Evolutionary conservation across 2,888 invertebrate species (phyloP).

Genomic region (Troides aeacus): DNA sequence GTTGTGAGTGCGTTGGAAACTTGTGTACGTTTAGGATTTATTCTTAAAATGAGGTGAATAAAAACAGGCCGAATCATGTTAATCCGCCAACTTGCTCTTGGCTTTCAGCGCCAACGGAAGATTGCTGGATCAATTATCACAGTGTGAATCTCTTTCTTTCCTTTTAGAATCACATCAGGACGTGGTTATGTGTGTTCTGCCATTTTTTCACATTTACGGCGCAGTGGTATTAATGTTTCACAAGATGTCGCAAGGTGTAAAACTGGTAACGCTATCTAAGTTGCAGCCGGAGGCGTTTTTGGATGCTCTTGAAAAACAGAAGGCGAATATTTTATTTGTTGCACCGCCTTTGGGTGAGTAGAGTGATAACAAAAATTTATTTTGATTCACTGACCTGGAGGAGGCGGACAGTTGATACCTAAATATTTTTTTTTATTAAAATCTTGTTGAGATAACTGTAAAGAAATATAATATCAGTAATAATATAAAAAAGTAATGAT

Average conservation of each 20-base stretch:
- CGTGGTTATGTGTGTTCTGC: slow-evolving; percentile 83
- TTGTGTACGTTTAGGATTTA: too few species aligned
- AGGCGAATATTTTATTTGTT: slow-evolving; percentile 81
- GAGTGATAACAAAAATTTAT: background rate
- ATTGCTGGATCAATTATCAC: too few species aligned
- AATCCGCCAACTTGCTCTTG: too few species aligned
- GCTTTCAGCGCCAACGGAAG: too few species aligned
- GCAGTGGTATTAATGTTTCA: slow-evolving; percentile 81
- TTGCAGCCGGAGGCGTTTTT: slow-evolving; percentile 86
- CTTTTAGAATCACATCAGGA: slow-evolving; percentile 79
- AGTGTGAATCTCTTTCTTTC: slow-evolving; percentile 28
- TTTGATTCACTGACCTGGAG: background rate
- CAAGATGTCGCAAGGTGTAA: slow-evolving; percentile 81
- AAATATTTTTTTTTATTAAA: too few species aligned
- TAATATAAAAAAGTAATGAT: too few species aligned
- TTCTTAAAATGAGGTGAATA: too few species aligned
- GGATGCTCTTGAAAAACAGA: slow-evolving; percentile 81
- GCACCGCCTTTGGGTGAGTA: slow-evolving; percentile 88
- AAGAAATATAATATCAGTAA: too few species aligned
- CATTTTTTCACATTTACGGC: slow-evolving; percentile 91
- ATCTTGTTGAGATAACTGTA: too few species aligned
- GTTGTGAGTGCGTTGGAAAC: too few species aligned
- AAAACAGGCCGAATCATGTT: too few species aligned
- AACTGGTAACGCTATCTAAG: slow-evolving; percentile 84
- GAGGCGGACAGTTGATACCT: too few species aligned